Conservation (phyloP, 2,888 invertebrate genomes). For the Acronicta psi region DNA sequence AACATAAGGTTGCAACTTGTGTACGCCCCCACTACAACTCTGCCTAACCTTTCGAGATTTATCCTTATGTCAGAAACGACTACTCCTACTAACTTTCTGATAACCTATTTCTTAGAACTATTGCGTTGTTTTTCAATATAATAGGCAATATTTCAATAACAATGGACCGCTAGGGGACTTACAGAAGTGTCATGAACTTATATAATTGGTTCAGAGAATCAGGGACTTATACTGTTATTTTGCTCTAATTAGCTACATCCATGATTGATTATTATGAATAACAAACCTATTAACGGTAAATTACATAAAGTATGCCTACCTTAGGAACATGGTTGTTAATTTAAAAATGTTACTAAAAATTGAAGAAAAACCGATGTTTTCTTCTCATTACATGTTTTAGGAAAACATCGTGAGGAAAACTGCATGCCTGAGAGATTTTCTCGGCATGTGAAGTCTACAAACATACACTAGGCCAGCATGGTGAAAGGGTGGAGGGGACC, state of each 20-base stretch:
- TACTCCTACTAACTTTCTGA: constrained; percentile 13
- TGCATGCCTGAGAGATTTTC: too few species aligned
- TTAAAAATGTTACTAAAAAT: too few species aligned
- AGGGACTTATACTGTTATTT: constrained; percentile 26
- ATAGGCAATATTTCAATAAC: constrained; percentile 9
- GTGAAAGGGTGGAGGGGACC: too few species aligned
- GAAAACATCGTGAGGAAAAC: too few species aligned
- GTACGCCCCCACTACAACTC: too few species aligned
- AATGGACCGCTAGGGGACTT: constrained; percentile 40
- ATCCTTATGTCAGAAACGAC: not conserved
- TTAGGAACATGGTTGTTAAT: too few species aligned
- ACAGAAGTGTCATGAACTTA: constrained; percentile 44
- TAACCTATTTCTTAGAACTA: constrained; percentile 31
- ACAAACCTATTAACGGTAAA: constrained; percentile 24
- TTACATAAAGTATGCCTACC: constrained; percentile 19
- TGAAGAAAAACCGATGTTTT: too few species aligned
- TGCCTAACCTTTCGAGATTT: not conserved
- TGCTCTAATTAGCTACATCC: constrained; percentile 18
- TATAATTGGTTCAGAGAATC: constrained; percentile 35
- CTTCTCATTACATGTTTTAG: too few species aligned
- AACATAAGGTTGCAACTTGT: too few species aligned
- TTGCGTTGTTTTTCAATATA: constrained; percentile 8
- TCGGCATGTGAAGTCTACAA: too few species aligned
- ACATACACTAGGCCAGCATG: too few species aligned
- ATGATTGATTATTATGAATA: constrained; percentile 19